phyloP scores from a whole-genome alignment of 1,140 invertebrate genomes.

The Branchinecta lindahli region DNA sequence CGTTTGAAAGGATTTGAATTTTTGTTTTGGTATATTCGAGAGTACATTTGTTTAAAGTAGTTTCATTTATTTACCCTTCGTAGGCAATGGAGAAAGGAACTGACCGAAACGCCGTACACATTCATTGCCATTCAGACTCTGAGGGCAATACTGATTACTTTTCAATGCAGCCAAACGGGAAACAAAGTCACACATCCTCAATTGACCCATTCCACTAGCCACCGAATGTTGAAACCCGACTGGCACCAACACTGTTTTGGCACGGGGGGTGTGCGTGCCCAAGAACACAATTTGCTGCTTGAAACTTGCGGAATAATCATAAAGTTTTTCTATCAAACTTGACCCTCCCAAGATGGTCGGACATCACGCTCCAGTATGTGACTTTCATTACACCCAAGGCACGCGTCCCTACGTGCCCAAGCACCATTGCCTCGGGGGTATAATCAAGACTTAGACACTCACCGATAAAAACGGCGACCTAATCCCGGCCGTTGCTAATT shows the following conservation, averaged over 20 bases:
- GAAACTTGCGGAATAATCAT: slow-evolving; percentile 8
- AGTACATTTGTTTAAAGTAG: no score
- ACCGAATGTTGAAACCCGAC: no score
- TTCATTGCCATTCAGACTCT: no score
- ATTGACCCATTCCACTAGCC: no score
- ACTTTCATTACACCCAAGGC: neutral
- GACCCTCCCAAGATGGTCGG: neutral
- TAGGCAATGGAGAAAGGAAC: no score
- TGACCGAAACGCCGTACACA: no score
- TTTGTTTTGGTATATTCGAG: no score
- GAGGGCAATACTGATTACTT: no score
- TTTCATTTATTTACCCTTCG: no score
- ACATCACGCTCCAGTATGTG: slow-evolving; percentile 3
- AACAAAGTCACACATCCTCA: no score
- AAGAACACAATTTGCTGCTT: neutral
- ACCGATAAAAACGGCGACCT: slow-evolving; percentile 3
- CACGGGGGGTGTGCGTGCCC: neutral
- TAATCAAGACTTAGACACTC: slow-evolving; percentile 2
- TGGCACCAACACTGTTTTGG: neutral
- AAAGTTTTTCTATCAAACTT: neutral
- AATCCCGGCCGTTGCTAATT: neutral
- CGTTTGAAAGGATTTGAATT: no score
- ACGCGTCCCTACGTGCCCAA: neutral
- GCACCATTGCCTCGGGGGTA: neutral
- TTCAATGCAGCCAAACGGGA: no score